phyloP scores from a whole-genome alignment of 2,113 vertebrate species.

The Cariama cristata region DNA sequence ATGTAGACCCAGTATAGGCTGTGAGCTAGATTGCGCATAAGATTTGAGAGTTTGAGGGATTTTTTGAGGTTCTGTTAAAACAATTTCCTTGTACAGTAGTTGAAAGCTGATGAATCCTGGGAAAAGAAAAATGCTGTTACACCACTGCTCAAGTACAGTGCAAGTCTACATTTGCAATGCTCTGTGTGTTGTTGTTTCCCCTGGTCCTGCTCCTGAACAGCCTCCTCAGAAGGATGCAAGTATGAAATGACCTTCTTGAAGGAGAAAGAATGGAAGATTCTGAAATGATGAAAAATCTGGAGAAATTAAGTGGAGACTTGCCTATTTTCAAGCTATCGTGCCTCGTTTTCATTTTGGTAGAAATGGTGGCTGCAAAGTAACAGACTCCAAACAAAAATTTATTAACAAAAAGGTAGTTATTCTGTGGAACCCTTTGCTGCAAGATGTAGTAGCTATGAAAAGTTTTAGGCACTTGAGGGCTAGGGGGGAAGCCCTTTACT shows the following conservation, averaged over 20 bases:
- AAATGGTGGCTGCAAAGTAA: neutral
- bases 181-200: neutral
- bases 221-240: neutral
- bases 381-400: neutral
- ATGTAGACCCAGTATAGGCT: neutral
- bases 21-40: neutral
- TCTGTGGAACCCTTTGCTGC: neutral
- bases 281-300: neutral
- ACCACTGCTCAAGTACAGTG: neutral
- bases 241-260: neutral
- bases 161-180: accelerated
- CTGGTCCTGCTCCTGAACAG: accelerated
- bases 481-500: neutral
- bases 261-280: neutral
- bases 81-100: neutral
- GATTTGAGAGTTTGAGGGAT: neutral
- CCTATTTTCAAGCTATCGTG: accelerated
- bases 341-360: neutral
- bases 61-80: neutral
- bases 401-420: neutral
- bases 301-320: neutral
- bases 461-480: neutral
- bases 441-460: neutral
- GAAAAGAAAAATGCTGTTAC: neutral
- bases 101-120: neutral